Percentiles rank a stretch among this genome's conserved stretches.
phyloP scores from a whole-genome alignment of 1,140 invertebrate genomes.

The Drosophila burlai region DNA sequence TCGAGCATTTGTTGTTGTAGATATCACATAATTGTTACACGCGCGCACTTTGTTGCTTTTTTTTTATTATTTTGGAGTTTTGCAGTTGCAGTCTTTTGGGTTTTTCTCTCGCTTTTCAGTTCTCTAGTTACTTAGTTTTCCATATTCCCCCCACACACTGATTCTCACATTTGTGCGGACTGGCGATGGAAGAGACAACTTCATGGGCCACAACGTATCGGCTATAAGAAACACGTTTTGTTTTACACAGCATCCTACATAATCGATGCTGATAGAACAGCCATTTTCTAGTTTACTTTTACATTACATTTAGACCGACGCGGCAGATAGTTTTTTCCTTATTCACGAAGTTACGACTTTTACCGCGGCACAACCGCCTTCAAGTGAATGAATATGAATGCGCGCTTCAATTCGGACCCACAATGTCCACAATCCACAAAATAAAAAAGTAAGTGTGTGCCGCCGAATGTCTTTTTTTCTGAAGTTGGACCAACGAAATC shows the following conservation, averaged over 20 bases:
- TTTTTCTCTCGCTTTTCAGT: conserved; percentile 19
- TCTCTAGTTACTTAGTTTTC: conserved; percentile 31
- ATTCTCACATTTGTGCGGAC: conserved; percentile 66
- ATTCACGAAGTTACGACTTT: not conserved
- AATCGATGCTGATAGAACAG: not conserved
- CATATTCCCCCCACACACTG: conserved; percentile 45
- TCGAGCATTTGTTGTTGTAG: conserved; percentile 61
- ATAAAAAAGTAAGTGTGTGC: conserved; percentile 19
- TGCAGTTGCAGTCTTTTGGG: conserved; percentile 50
- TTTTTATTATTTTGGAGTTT: conserved; percentile 50
- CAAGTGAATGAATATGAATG: not conserved
- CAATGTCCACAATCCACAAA: conserved; percentile 13
- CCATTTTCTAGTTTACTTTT: conserved; percentile 6
- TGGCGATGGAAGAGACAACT: conserved; percentile 60
- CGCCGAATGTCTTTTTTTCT: conserved; percentile 35
- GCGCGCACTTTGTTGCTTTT: conserved; percentile 40
- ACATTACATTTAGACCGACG: conserved; percentile 1
- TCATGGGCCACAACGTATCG: conserved; percentile 30
- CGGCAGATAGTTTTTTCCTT: conserved; percentile 1
- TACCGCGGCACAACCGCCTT: conserved; percentile 10
- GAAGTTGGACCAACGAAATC: conserved; percentile 49
- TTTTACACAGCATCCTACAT: not conserved
- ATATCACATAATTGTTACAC: conserved; percentile 80
- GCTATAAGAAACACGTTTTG: conserved; percentile 7
- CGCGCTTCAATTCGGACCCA: conserved; percentile 2